A percentile compares a stretch with the other conserved stretches of the same genome.
phyloP scores from a whole-genome alignment of 2,113 vertebrate genomes.

The Isurus oxyrinchus region DNA sequence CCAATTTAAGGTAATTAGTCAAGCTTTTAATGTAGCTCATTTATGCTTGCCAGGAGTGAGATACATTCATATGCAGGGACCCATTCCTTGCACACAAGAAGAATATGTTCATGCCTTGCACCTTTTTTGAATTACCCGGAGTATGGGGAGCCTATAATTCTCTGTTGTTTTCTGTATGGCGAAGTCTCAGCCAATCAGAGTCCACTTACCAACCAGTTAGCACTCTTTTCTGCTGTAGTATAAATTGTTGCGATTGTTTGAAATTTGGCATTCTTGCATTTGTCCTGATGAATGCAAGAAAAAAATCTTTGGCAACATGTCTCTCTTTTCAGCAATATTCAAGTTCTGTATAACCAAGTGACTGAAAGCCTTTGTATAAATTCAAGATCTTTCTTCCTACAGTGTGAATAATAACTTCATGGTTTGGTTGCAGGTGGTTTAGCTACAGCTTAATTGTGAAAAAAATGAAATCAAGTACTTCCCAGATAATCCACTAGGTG shows the following conservation, averaged over 20 bases:
- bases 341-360: neutral
- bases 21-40: neutral
- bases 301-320: neutral
- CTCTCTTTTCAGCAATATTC: neutral
- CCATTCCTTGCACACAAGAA: neutral
- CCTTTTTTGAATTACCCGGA: neutral
- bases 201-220: neutral
- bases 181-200: neutral
- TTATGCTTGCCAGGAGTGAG: neutral
- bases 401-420: neutral
- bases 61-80: neutral
- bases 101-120: neutral
- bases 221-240: neutral
- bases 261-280: neutral
- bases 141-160: neutral
- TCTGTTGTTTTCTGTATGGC: no score
- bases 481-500: conserved; percentile 4
- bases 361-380: neutral
- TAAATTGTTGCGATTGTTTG: neutral
- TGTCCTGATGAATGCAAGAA: neutral
- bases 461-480: neutral
- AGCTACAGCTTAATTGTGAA: neutral
- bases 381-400: neutral
- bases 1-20: neutral
- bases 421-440: neutral